Conservation (phyloP, 2,113 vertebrate genomes). For the Plectropomus leopardus region DNA sequence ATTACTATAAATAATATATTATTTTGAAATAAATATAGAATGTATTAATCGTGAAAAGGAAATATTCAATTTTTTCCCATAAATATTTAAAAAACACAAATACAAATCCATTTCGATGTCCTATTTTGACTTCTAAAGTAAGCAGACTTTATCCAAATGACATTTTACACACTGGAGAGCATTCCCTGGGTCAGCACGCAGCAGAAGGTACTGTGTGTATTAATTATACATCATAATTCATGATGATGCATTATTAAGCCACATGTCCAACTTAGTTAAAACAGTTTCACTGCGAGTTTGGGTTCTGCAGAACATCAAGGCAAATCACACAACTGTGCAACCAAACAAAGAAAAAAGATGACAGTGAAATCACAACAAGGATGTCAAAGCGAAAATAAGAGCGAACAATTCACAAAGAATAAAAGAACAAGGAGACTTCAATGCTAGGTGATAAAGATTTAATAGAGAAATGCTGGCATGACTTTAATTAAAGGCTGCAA, state of each 20-base stretch:
- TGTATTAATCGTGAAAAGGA: constrained; percentile 7
- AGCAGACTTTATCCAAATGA: neutral
- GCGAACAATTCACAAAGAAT: constrained; percentile 13
- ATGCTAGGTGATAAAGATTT: neutral
- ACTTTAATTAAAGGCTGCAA: constrained; percentile 9
- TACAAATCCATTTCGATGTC: neutral
- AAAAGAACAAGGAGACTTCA: constrained; percentile 6
- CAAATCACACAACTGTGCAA: neutral
- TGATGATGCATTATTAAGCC: neutral
- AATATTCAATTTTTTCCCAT: neutral
- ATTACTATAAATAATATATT: constrained; percentile 20
- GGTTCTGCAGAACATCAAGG: neutral
- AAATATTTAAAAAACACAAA: neutral
- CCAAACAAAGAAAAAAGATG: constrained; percentile 15
- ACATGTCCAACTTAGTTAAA: neutral
- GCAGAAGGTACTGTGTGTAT: neutral
- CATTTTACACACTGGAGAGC: neutral
- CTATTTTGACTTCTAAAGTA: neutral
- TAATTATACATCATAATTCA: neutral
- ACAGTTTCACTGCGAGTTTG: neutral
- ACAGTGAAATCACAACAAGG: constrained; percentile 3
- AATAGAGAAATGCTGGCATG: neutral
- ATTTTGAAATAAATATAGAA: neutral
- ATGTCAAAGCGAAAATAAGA: neutral
- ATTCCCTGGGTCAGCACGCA: neutral